phyloP scores from a whole-genome alignment of 2,797 vertebrate species.

The Enteromius unitaeniatus region DNA sequence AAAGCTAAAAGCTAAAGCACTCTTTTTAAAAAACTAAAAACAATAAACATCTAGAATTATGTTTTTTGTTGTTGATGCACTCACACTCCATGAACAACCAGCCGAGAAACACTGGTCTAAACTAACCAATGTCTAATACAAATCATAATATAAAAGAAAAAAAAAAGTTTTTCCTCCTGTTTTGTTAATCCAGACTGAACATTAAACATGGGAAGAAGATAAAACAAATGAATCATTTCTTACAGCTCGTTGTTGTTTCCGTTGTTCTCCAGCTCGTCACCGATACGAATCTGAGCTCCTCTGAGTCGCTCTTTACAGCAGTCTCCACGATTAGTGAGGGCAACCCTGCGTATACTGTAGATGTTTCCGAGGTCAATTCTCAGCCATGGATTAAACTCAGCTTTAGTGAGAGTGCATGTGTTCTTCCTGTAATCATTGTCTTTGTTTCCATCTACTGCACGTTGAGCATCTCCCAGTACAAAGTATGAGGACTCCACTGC shows the following conservation, averaged over 20 bases:
- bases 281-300: slow-evolving; percentile 30
- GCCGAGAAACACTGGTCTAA: too few relatives aligned
- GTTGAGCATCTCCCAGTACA: rapidly evolving
- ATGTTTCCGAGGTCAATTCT: slow-evolving; percentile 1
- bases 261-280: background rate
- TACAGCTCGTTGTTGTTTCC: slow-evolving; percentile 33
- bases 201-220: background rate
- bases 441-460: background rate
- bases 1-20: too few relatives aligned
- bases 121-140: too few relatives aligned
- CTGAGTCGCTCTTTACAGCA: background rate
- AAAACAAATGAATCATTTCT: background rate
- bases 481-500: background rate
- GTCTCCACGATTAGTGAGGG: slow-evolving; percentile 30
- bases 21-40: too few relatives aligned
- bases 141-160: too few relatives aligned
- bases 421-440: background rate
- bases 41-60: too few relatives aligned
- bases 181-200: background rate
- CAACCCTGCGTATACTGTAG: background rate
- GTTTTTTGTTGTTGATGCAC: too few relatives aligned
- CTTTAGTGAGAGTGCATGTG: background rate
- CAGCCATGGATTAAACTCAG: slow-evolving; percentile 12
- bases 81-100: too few relatives aligned
- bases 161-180: background rate